Base-by-base conservation (phyloP, 37 sponge, comb jelly and placozoan genomes). In the Crambe crambe region DNA sequence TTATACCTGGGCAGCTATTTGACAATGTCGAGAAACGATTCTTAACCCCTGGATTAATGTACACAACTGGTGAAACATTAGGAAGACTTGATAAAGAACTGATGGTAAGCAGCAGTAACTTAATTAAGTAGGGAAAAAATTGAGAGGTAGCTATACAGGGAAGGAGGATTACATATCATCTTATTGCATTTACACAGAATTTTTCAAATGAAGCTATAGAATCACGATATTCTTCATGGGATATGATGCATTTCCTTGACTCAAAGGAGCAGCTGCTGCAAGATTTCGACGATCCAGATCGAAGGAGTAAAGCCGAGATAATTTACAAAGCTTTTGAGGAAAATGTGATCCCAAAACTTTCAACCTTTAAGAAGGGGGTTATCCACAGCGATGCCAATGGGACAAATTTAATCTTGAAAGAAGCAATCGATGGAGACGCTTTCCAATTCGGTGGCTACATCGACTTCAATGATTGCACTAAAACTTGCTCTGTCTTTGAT, bases 401-500 rank as follows among this genome's bases (percentile, higher is more conserved):
- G 17, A 26, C 37, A 32, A 86, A 86, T 44, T 38, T 79, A 17
- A 20, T 86, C 56, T 21, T 75, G 32, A n/a, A 66, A 26, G 40
- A 35, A 25, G 31, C 27, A 2, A 2, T 20, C 31, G 40, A 20
- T 29, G 66, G 10, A 2, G 31, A 71, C 30, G 40, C 34, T 30
- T 73, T 70, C 27, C 17, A 39, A n/a, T 1, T 86, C 2, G 51
- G 25, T 35, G 79, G 80, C 2, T 18, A 79, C 22, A 79, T 86
- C 1, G 86, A 86, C 41, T 79, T 79, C 12, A 54, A 54, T 29
- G 86, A 86, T 40, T 68, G 74, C 35, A 3, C 34, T 1, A 35
- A 38, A 25, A 47, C 86, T 5, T 78, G 80, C 57, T 54, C n/a
- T 60, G 51, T 86, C 44, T 86, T 86, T 74, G 86, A 86, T n/a